phyloP scores from a whole-genome alignment of 2,113 vertebrate genomes.

The Cinclus cinclus region DNA sequence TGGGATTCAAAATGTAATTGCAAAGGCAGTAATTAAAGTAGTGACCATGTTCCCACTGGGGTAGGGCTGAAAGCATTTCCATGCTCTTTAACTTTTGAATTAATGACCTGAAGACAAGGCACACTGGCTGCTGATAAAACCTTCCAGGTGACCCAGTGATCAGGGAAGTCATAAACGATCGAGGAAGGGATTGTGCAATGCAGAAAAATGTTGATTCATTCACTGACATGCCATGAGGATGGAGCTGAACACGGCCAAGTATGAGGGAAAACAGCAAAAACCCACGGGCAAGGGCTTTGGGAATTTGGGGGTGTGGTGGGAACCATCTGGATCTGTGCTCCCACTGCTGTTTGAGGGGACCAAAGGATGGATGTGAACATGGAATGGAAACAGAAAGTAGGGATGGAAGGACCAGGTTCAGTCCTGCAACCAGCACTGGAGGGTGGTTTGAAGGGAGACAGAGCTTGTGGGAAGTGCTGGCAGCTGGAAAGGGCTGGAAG shows the following conservation, averaged over 20 bases:
- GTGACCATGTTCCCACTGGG: background rate
- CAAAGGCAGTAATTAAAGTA: background rate
- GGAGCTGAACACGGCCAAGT: background rate
- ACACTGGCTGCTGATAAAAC: background rate
- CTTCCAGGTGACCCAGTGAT: background rate
- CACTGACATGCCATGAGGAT: background rate
- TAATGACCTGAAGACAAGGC: constrained; percentile 5
- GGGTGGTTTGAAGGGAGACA: background rate
- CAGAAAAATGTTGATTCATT: background rate
- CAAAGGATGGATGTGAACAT: background rate
- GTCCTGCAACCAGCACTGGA: background rate
- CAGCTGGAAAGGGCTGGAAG: background rate
- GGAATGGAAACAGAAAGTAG: background rate
- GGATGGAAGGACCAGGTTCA: background rate
- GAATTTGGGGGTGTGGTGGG: background rate
- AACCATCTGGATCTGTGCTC: background rate
- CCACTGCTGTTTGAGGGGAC: background rate
- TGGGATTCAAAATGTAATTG: background rate
- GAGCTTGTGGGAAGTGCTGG: fast-evolving
- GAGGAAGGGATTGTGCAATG: background rate
- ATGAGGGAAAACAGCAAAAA: background rate
- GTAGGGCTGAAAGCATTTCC: background rate
- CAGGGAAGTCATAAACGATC: background rate
- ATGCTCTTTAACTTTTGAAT: background rate
- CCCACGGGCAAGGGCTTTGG: background rate